Conservation (phyloP, 2,797 vertebrate genomes). For the Notoglanidium macrostoma region DNA sequence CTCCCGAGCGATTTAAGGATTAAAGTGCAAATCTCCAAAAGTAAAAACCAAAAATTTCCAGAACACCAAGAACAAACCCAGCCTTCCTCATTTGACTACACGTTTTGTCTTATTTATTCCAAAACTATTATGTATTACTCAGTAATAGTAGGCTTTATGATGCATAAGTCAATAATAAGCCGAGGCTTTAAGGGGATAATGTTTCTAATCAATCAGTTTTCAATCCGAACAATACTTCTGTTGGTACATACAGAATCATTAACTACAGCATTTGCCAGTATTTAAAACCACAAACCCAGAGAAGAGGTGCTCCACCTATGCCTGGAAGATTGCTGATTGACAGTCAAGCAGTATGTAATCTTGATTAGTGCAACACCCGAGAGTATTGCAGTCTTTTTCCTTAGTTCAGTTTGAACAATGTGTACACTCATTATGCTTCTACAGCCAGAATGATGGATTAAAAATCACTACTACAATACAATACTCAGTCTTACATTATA, state of each 20-base stretch:
- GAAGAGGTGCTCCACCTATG: neutral
- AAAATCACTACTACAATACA: too few relatives aligned
- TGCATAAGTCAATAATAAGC: neutral
- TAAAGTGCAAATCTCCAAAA: neutral
- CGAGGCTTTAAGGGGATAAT: neutral
- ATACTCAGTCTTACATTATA: neutral
- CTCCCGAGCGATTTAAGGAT: neutral
- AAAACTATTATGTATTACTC: neutral
- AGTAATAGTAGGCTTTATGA: neutral
- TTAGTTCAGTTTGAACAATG: neutral
- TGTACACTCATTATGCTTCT: neutral
- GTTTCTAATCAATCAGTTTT: constrained; percentile 1
- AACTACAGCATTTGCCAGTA: neutral
- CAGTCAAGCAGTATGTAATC: neutral
- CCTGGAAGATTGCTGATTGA: neutral
- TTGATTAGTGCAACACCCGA: too few relatives aligned
- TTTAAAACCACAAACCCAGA: neutral
- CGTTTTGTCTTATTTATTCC: neutral
- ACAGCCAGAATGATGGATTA: neutral
- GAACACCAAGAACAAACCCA: neutral
- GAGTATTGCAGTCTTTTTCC: neutral
- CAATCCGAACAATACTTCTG: neutral
- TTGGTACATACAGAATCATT: neutral
- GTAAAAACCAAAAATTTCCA: neutral
- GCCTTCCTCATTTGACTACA: neutral